Percentiles rank a stretch among this genome's conserved stretches.
Conservation (phyloP, 2,888 invertebrate species). For the Abrostola tripartita region DNA sequence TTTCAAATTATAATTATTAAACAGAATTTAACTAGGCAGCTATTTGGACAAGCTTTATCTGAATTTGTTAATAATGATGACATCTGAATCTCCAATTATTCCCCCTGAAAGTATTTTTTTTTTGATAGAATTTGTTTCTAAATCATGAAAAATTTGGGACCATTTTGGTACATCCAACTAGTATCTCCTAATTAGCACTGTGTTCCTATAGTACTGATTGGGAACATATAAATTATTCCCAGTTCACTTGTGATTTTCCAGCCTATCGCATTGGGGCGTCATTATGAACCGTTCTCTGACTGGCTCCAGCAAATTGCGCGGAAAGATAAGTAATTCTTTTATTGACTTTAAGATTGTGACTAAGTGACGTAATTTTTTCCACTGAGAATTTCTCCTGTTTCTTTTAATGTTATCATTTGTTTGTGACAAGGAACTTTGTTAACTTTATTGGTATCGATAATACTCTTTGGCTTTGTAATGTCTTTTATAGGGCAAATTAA, state of each 20-base stretch:
- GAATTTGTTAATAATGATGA: neutral
- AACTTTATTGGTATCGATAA: neutral
- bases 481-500: neutral
- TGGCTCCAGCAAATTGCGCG: conserved; percentile 19
- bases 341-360: conserved; percentile 22
- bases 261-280: conserved; percentile 7
- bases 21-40: neutral
- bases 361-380: conserved; percentile 12
- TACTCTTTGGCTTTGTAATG: neutral
- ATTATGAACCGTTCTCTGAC: conserved; percentile 18
- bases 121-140: too few relatives aligned
- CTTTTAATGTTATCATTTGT: conserved; percentile 3
- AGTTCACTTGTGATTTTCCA: conserved; percentile 24
- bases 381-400: conserved; percentile 1
- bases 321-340: conserved; percentile 29
- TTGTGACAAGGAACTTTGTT: neutral
- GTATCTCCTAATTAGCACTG: neutral
- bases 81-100: too few relatives aligned
- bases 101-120: too few relatives aligned
- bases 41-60: neutral
- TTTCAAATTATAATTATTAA: conserved; percentile 29
- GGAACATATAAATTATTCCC: conserved; percentile 9
- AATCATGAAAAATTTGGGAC: too few relatives aligned
- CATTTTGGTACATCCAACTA: neutral
- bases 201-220: neutral